Conservation (phyloP, 2,113 vertebrate genomes). For the Coregonus clupeaformis region DNA sequence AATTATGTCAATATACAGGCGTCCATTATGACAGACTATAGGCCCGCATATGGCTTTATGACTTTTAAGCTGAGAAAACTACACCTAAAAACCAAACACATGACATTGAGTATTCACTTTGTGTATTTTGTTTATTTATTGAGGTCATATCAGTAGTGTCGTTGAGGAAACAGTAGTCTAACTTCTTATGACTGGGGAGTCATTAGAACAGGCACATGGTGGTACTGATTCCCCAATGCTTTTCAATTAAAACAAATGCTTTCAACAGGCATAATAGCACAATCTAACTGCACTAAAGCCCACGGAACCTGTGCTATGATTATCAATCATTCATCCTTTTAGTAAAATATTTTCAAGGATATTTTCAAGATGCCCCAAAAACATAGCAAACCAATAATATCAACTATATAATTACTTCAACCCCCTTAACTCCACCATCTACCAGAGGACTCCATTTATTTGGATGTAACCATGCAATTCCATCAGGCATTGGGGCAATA, state of each 20-base stretch:
- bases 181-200: slow-evolving; percentile 41
- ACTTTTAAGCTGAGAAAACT: too few species aligned
- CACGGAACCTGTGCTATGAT: slow-evolving; percentile 51
- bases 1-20: too few species aligned
- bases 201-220: slow-evolving; percentile 55
- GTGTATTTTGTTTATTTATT: background rate
- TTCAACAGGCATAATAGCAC: background rate
- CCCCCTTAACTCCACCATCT: background rate
- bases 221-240: slow-evolving; percentile 25
- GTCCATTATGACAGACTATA: too few species aligned
- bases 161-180: slow-evolving; percentile 17
- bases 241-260: slow-evolving; percentile 24
- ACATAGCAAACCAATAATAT: slow-evolving; percentile 16
- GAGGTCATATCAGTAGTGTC: too few species aligned
- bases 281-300: slow-evolving; percentile 61
- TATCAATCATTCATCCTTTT: slow-evolving; percentile 70
- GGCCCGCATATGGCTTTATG: too few species aligned
- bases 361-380: slow-evolving; percentile 15
- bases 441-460: slow-evolving; percentile 37
- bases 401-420: slow-evolving; percentile 49
- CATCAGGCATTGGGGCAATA: slow-evolving; percentile 27
- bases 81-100: background rate
- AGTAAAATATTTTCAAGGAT: slow-evolving; percentile 48
- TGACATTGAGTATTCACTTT: background rate
- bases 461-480: background rate